Conservation (phyloP, 1,140 invertebrate genomes). For the Odontomachus brunneus region DNA sequence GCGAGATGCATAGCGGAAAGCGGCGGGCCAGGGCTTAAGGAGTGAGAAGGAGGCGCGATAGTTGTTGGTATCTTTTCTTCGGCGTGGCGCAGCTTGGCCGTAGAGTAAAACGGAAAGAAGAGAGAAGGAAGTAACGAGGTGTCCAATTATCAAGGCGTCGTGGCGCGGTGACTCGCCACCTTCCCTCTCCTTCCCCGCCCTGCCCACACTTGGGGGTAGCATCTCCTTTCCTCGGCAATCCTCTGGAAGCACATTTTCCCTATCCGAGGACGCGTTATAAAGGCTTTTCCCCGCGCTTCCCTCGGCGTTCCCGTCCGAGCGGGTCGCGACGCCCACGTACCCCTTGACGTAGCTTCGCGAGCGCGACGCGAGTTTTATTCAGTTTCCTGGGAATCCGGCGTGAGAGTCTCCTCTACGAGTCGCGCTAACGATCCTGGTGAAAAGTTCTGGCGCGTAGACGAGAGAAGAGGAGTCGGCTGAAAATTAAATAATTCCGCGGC, state of each 20-base stretch:
- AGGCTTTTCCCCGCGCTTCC: slow-evolving; percentile 51
- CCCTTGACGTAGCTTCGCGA: slow-evolving; percentile 13
- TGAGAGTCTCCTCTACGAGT: slow-evolving; percentile 61
- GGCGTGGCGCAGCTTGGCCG: slow-evolving; percentile 22
- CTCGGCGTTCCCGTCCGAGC: slow-evolving; percentile 40
- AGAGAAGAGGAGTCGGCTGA: slow-evolving; percentile 35
- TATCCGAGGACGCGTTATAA: slow-evolving; percentile 63
- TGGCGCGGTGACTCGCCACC: slow-evolving; percentile 51
- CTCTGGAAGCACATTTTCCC: slow-evolving; percentile 68
- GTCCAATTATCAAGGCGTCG: slow-evolving; percentile 79
- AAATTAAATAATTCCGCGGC: slow-evolving; percentile 74
- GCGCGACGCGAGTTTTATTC: slow-evolving; percentile 75
- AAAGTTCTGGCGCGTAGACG: slow-evolving; percentile 61
- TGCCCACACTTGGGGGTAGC: background rate
- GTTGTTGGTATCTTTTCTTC: slow-evolving; percentile 29
- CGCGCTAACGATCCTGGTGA: slow-evolving; percentile 72
- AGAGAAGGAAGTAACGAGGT: slow-evolving; percentile 75
- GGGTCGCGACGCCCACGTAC: slow-evolving; percentile 24
- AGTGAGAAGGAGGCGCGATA: slow-evolving; percentile 59
- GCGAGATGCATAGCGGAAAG: slow-evolving; percentile 31
- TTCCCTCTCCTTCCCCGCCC: background rate
- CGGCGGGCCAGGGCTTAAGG: slow-evolving; percentile 59
- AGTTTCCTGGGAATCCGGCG: slow-evolving; percentile 70
- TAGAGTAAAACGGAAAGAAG: slow-evolving; percentile 36
- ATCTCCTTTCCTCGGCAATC: slow-evolving; percentile 53